These are phyloP conservation scores for Astreopora myriophthalma DNA, from an alignment of 64 coral and sea anemone genomes.

Conservation along the genomic window DNA sequence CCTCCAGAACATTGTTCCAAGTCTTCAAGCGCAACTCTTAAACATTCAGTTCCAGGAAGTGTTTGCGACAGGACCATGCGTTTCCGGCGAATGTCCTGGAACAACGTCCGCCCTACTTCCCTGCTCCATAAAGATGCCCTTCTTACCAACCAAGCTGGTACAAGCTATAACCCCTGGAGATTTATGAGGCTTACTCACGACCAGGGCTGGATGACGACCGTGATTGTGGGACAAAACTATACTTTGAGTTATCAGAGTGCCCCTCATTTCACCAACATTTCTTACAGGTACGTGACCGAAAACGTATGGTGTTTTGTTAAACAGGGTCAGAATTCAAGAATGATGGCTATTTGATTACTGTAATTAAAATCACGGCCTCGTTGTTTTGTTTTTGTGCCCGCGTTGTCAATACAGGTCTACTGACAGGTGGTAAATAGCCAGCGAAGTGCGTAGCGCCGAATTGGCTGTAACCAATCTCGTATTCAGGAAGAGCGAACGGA, in stretches of 20 bases:
- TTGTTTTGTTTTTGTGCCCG: no score
- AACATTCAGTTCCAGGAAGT: conserved; percentile 40
- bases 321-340: no score
- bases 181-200: conserved; percentile 54
- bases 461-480: no score
- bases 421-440: no score
- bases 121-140: conserved; percentile 51
- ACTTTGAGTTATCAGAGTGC: conserved; percentile 51
- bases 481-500: no score
- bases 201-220: conserved; percentile 58
- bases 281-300: conserved; percentile 58
- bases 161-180: conserved; percentile 30
- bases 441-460: no score
- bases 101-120: conserved; percentile 29
- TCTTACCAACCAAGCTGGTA: conserved; percentile 70
- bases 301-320: no score
- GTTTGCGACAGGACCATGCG: conserved; percentile 38
- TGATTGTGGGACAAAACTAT: conserved; percentile 67
- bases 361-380: no score
- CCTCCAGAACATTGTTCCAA: conserved; percentile 60
- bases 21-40: conserved; percentile 40
- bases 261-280: conserved; percentile 73
- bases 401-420: no score
- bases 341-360: no score
- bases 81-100: conserved; percentile 75